Evolutionary conservation across 2,797 vertebrate species (phyloP).

Genomic region (Bovichtus variegatus): DNA sequence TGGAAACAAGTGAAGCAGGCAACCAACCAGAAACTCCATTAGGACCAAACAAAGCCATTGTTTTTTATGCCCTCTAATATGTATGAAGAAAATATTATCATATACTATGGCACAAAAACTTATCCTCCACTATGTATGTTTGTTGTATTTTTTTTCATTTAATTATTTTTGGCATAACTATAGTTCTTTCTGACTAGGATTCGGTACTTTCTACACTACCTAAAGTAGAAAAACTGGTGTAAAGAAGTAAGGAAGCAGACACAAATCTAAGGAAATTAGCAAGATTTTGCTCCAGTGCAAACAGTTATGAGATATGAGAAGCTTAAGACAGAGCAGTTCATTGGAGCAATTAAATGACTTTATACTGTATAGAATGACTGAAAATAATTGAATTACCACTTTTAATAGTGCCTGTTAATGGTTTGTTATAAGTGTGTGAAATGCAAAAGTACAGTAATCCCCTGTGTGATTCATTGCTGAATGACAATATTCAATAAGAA

Average conservation of each 20-base stretch:
- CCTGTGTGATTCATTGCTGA: slow-evolving; percentile 2
- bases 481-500: slow-evolving; percentile 14
- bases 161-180: slow-evolving; percentile 81
- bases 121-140: slow-evolving; percentile 71
- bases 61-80: slow-evolving; percentile 62
- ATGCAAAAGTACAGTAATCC: background rate
- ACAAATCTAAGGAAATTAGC: slow-evolving; percentile 51
- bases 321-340: background rate
- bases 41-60: slow-evolving; percentile 66
- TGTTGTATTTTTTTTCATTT: slow-evolving; percentile 48
- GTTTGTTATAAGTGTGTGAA: background rate
- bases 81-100: slow-evolving; percentile 77
- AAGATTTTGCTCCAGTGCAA: slow-evolving; percentile 87
- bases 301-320: slow-evolving; percentile 25
- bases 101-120: slow-evolving; percentile 85
- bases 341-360: slow-evolving; percentile 22
- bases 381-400: background rate
- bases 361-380: background rate
- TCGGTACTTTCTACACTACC: slow-evolving; percentile 60
- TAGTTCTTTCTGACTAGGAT: slow-evolving; percentile 69
- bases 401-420: slow-evolving; percentile 8
- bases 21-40: slow-evolving; percentile 68
- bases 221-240: slow-evolving; percentile 48
- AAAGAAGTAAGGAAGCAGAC: slow-evolving; percentile 30
- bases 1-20: slow-evolving; percentile 61